These are phyloP conservation scores for Drosophila ironensis DNA, from an alignment of 1,140 invertebrate genomes.

Conservation along the genomic window DNA sequence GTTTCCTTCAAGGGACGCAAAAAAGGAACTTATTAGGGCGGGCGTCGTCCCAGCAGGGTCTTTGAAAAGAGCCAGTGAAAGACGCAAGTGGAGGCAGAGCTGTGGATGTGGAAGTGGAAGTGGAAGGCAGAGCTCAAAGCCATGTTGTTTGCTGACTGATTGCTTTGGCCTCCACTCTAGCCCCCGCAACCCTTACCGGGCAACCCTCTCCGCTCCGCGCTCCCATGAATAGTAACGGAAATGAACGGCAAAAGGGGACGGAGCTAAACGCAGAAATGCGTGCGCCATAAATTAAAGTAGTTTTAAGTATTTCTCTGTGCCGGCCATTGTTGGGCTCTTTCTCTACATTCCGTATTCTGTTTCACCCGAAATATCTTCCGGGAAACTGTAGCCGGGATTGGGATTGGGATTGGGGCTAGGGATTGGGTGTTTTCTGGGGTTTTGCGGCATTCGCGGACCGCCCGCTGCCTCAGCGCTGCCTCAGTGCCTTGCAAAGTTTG, in stretches of 20 bases:
- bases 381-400: neutral
- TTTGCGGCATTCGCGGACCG: conserved; percentile 39
- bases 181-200: neutral
- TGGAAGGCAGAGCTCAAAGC: conserved; percentile 43
- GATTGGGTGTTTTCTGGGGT: conserved; percentile 26
- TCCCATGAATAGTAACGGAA: conserved; percentile 36
- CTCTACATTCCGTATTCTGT: conserved; percentile 17
- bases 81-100: conserved; percentile 14
- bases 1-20: neutral
- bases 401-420: conserved; percentile 12
- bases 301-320: conserved; percentile 59
- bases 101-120: too few species aligned
- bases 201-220: conserved; percentile 2
- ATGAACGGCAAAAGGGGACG: conserved; percentile 33
- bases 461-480: conserved; percentile 27
- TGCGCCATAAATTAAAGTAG: conserved; percentile 78
- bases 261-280: conserved; percentile 73
- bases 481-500: conserved; percentile 21
- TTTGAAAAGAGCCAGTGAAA: conserved; percentile 23
- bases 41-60: neutral
- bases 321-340: conserved; percentile 18
- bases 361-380: conserved; percentile 11
- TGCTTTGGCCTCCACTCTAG: conserved; percentile 50
- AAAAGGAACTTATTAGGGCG: conserved; percentile 31
- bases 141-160: conserved; percentile 70